Percentiles rank a stretch among this genome's conserved stretches.
Evolutionary conservation across 1,140 invertebrate species (phyloP).

Genomic region (Scaptomyza graminum): DNA sequence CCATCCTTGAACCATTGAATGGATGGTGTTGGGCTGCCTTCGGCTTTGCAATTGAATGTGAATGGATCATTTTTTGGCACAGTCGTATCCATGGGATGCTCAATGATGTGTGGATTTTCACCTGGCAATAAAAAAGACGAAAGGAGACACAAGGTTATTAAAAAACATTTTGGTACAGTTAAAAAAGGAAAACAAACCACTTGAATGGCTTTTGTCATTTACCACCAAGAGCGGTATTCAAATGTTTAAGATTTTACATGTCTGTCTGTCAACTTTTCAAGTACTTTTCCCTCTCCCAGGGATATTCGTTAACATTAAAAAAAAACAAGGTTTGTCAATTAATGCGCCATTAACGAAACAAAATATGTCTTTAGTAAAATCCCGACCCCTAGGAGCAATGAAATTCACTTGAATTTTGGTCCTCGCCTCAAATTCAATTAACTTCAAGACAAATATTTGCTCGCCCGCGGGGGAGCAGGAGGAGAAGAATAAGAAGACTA

Average conservation of each 20-base stretch:
- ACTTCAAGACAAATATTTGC: constrained; percentile 82
- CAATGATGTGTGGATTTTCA: constrained; percentile 90
- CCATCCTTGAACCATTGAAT: constrained; percentile 89
- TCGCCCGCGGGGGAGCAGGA: constrained; percentile 59
- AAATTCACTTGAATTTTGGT: constrained; percentile 62
- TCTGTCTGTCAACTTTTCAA: constrained; percentile 6
- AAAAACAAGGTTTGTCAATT: constrained; percentile 75
- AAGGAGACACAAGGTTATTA: constrained; percentile 11
- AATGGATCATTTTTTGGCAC: constrained; percentile 89
- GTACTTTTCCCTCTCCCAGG: constrained; percentile 27
- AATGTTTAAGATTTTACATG: constrained; percentile 33
- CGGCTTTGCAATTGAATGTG: constrained; percentile 88
- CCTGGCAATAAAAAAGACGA: constrained; percentile 47
- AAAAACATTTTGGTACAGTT: constrained; percentile 9
- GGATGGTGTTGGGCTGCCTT: constrained; percentile 86
- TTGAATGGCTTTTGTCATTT: too few relatives aligned
- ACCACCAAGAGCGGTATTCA: constrained; percentile 34
- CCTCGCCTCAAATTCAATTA: constrained; percentile 79
- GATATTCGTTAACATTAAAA: constrained; percentile 35
- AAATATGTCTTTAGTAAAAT: neutral
- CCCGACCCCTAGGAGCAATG: constrained; percentile 40
- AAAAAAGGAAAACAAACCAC: too few relatives aligned
- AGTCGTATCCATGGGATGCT: constrained; percentile 89
- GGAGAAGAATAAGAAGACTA: constrained; percentile 40
- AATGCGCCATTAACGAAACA: constrained; percentile 61